Base-by-base conservation (phyloP, 2,888 invertebrate genomes). In the Ornithoptera alexandrae region DNA sequence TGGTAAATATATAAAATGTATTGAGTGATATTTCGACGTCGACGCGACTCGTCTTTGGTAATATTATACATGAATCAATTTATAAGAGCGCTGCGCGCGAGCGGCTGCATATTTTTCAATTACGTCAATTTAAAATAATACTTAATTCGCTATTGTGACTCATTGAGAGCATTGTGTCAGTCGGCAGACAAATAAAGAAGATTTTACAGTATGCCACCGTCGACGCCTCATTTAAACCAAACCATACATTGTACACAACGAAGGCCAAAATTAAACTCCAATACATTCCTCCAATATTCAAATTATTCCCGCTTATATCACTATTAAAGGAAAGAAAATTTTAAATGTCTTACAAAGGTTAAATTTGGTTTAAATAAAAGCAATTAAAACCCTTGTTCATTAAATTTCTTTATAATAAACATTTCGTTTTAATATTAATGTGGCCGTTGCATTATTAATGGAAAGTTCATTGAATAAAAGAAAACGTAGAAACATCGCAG, bases 81-180 rank as follows among this genome's bases (percentile, higher is more conserved):
- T 90, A 88, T 88, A 83, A 84, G 85, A 84, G 85, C 84, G 79
- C 81, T 77, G 83, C 80, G 84, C 87, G 85, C 90, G 86, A 87
- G 84, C 85, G 84, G 80, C 91, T 91, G 91, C 92, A 91, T 92
- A 92, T 92, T 92, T 92, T 91, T 88, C 92, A 92, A 92, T 92
- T 92, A 92, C 88, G 90, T 91, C 92, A 92, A 92, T 92, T 92
- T 91, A 91, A 91, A 92, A 91, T 92, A 92, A 92, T 92, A 89
- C 91, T 90, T 92, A 92, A 91, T 92, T 92, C 82, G 90, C 90
- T 87, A 90, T 91, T 88, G 90, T 92, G 92, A 91, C 84, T 91
- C 92, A 91, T 86, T 86, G 84, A 78, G 89, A 88, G 85, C 87
- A 87, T 89, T 89, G 89, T 89, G 89, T 86, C 89, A 86, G 84